Evolutionary conservation across 2,888 invertebrate species (phyloP), one percentile per base, ranked within the genome.

Genomic region (Sepioteuthis lessoniana): DNA sequence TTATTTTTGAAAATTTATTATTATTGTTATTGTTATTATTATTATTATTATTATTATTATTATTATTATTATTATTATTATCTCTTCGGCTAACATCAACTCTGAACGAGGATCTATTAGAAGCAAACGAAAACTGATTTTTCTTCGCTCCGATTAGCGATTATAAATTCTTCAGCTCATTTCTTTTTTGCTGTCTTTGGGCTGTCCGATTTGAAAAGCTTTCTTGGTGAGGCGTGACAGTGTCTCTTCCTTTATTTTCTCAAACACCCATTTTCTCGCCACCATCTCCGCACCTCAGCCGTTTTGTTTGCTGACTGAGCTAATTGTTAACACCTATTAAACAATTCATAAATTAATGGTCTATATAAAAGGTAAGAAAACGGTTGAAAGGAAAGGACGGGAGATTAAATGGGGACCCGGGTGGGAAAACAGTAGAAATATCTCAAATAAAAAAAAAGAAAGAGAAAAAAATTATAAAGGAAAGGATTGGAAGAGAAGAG

Each of bases 341-440:
- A 76, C 76, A 76, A 76, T 76, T 76, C 76, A 76, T 76, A 76
- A 76, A 76, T 76, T 76, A 76, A 76, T 76, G 76, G 76, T 76
- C 76, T n/a, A n/a, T 76, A 35, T 76, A 76, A 76, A 76, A 76
- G 76, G 76, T 76, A 10, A 76, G 76, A 76, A 76, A 76, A 76
- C 76, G 76, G 76, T 76, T 76, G 76, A 35, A 76, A 76, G 76
- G n/a, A n/a, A 76, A 55, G 55, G 25, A 55, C 55, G 55, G 55
- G 55, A 28, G 55, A 55, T 55, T 21, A 55, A 55, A 25, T 28
- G 55, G 55, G 55, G 55, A 25, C 21, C 28, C 28, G 3, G 47
- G 47, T 21, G 25, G 21, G 21, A 55, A 55, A 47, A 16, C 16
- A 19, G 7, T 1, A 16, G 47, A 5, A 25, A 25, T 21, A 25